These are phyloP conservation scores for Chloebia gouldiae DNA, from an alignment of 2,113 vertebrate species.

Conservation along the genomic window DNA sequence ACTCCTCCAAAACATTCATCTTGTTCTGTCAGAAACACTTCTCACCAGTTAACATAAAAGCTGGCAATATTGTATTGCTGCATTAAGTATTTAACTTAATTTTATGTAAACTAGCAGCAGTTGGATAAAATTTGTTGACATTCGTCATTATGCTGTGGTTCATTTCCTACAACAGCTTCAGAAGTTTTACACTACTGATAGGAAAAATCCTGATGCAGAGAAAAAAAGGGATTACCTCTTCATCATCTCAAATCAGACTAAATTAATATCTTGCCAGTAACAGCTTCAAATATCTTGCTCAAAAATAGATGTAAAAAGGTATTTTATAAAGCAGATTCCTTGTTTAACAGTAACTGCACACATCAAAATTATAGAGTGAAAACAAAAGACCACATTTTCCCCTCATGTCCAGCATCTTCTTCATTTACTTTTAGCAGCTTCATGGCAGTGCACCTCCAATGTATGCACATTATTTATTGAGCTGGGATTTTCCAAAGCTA, in stretches of 20 bases:
- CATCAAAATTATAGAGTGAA: not conserved
- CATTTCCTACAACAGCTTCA: not conserved
- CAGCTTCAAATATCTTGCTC: not conserved
- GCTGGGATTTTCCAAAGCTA: constrained; percentile 10
- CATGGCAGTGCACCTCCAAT: not conserved
- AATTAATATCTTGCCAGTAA: not conserved
- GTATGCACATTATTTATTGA: not conserved
- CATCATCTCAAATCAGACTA: not conserved
- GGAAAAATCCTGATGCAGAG: not conserved
- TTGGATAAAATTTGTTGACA: not conserved
- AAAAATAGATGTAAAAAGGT: not conserved
- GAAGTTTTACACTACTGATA: not conserved
- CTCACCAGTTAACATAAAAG: not conserved
- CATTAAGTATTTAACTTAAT: not conserved
- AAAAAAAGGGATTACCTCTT: not conserved
- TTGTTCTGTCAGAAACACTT: not conserved
- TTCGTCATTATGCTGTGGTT: not conserved
- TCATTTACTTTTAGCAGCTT: not conserved
- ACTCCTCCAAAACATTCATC: not conserved
- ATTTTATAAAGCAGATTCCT: not conserved
- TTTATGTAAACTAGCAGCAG: not conserved
- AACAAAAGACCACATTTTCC: not conserved
- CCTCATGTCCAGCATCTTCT: not conserved
- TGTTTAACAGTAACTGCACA: not conserved
- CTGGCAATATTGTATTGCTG: not conserved